phyloP scores from a whole-genome alignment of 2,888 invertebrate species.

The Ochlodes sylvanus region DNA sequence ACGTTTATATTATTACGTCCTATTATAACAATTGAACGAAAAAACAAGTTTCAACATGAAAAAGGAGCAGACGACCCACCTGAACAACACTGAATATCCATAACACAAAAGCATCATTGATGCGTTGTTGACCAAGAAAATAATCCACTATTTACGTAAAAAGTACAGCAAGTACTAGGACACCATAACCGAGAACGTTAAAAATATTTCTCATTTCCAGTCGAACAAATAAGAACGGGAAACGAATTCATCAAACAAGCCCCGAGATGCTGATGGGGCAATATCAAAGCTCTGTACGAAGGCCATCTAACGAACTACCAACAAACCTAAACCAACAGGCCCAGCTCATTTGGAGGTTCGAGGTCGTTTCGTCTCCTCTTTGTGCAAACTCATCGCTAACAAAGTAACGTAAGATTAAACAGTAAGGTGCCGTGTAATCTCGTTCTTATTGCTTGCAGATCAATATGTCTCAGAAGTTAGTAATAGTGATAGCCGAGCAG shows the following conservation, averaged over 20 bases:
- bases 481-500: no score
- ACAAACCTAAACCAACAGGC: conserved; percentile 8
- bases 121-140: no score
- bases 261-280: conserved; percentile 2
- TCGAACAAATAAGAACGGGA: not conserved
- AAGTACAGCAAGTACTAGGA: no score
- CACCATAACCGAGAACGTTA: not conserved
- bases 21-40: no score
- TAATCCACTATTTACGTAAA: no score
- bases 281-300: conserved; percentile 1
- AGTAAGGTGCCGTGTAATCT: not conserved
- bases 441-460: not conserved
- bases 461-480: no score
- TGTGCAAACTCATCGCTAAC: conserved; percentile 7
- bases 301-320: conserved; percentile 3
- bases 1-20: no score
- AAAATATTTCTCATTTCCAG: no score
- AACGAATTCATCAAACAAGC: not conserved
- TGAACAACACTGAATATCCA: no score
- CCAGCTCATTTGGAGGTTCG: not conserved
- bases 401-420: conserved; percentile 1
- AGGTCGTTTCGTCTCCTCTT: not conserved
- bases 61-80: no score
- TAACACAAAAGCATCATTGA: no score
- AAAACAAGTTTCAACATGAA: no score